These are phyloP conservation scores for Microtus montanus DNA, from an alignment of 2,113 vertebrate genomes.

Conservation along the genomic window DNA sequence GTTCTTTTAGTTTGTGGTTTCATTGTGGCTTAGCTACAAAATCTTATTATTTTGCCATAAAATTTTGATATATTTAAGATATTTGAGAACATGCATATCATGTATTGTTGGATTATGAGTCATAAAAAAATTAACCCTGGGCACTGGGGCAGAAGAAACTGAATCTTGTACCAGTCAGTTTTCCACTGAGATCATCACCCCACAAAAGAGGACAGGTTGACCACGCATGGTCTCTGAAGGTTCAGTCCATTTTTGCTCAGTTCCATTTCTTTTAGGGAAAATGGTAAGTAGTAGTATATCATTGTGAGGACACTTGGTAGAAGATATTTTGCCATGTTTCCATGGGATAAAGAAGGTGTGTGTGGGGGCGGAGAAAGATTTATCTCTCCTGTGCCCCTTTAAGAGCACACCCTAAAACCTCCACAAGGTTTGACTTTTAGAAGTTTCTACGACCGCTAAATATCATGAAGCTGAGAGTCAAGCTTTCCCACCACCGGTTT, in stretches of 20 bases:
- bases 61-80: neutral
- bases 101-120: neutral
- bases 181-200: neutral
- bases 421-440: too few species aligned
- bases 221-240: accelerated
- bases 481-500: neutral
- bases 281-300: neutral
- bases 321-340: neutral
- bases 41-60: neutral
- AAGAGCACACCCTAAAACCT: neutral
- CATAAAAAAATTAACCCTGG: neutral
- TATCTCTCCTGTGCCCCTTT: neutral
- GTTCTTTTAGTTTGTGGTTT: neutral
- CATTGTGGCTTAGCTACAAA: neutral
- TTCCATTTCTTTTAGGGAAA: neutral
- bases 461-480: neutral
- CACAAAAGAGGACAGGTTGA: neutral
- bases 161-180: neutral
- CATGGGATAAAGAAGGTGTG: too few species aligned
- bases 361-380: accelerated
- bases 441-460: neutral
- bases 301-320: neutral
- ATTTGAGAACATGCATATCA: neutral
- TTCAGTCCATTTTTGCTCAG: neutral
- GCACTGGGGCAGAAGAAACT: neutral